Evolutionary conservation across 1,140 invertebrate genomes (phyloP), one percentile per base, ranked within the genome.

Genomic region (Ostrea edulis): DNA sequence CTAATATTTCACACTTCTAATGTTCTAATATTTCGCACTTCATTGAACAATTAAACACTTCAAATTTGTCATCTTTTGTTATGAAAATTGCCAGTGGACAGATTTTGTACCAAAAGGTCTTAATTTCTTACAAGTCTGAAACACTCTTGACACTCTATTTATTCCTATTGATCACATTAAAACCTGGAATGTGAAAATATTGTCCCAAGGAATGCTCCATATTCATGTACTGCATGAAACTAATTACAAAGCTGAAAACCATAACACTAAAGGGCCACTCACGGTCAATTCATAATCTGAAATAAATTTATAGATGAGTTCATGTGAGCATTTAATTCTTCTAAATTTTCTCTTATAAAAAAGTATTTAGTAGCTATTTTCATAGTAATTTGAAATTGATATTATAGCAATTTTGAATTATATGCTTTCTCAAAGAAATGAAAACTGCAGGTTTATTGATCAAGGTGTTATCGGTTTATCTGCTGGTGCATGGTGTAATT

Each of bases 61-160:
- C 55, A 62, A 20, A 62, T n/a, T 62, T 62, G 55, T 62, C 14
- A 62, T 62, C 55, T 62, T 58, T 62, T 62, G 55, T 17, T 62
- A 62, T 62, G 68, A 35, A 35, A 35, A 77, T 77, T 29, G 68
- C 68, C 68, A 77, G 25, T 77, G 68, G 11, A 77, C 68, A 77
- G 68, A 77, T 17, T 62, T 62, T 20, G 14, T 77, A 22, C 12
- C 3, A 12, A 77, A 77, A 77, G 29, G 14, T 17, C 29, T 25
- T 77, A 14, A 29, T 11, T 35, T 22, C 12, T 35, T 77, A 29
- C 2, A 25, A 8, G 25, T 77, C 29, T 35, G 25, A 77, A 77
- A 77, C 14, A 29, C 25, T 35, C 25, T 77, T 35, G 68, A 77
- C 68, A 29, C 68, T 77, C 14, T 77, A 14, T 77, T 77, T 71